These are phyloP conservation scores for Tetrao urogallus DNA, from an alignment of 2,113 vertebrate species.

Conservation along the genomic window DNA sequence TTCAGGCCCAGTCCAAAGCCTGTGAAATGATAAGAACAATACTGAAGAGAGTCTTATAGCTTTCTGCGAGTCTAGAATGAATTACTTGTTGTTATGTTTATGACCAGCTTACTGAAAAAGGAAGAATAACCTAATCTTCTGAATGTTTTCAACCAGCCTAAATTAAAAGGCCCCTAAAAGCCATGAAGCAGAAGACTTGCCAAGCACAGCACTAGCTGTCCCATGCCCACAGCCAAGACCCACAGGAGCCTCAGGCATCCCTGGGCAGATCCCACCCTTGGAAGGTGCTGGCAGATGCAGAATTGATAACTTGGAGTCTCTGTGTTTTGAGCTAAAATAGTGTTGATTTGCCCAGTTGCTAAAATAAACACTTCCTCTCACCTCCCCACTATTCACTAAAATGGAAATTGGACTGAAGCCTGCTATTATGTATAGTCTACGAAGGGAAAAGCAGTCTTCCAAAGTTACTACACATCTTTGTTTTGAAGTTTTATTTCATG, in stretches of 20 bases:
- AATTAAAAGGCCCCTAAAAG: background rate
- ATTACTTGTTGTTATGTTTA: background rate
- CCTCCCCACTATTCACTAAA: slow-evolving; percentile 6
- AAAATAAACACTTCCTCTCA: slow-evolving; percentile 40
- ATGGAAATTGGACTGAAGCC: slow-evolving; percentile 41
- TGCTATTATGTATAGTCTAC: background rate
- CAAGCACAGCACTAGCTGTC: background rate
- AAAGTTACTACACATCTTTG: background rate
- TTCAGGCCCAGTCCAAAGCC: background rate
- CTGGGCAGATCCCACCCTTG: background rate
- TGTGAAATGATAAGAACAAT: background rate
- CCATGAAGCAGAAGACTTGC: background rate
- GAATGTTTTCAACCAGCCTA: background rate
- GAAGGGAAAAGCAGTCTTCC: slow-evolving; percentile 3
- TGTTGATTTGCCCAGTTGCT: background rate
- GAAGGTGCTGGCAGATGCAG: rapidly evolving
- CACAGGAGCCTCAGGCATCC: background rate
- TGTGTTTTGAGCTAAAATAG: background rate
- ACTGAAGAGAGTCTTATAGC: background rate
- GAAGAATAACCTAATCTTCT: background rate
- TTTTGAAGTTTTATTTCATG: slow-evolving; percentile 16
- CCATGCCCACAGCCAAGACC: background rate
- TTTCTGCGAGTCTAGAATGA: background rate
- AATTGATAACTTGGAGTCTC: background rate
- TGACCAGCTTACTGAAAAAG: background rate